These are phyloP conservation scores for Pluvialis apricaria DNA, from an alignment of 2,113 vertebrate species.

Conservation along the genomic window DNA sequence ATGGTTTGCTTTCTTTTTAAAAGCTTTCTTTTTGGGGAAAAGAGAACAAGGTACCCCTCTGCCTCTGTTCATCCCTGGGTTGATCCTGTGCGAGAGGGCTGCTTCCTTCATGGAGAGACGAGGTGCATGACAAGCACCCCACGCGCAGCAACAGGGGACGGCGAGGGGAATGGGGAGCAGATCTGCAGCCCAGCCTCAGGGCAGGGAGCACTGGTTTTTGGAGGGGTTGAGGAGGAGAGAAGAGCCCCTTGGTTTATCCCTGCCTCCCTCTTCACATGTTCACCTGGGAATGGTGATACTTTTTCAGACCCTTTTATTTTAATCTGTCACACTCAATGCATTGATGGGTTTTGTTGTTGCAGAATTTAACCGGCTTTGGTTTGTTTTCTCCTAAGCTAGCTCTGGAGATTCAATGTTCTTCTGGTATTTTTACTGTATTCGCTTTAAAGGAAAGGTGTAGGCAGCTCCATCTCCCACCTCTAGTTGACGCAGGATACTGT, in stretches of 20 bases:
- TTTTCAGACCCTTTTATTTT: background rate
- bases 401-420: background rate
- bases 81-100: background rate
- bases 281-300: background rate
- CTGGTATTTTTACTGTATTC: background rate
- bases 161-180: background rate
- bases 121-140: background rate
- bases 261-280: background rate
- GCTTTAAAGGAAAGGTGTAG: conserved; percentile 1
- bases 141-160: rapidly evolving
- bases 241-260: background rate
- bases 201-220: background rate
- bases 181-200: background rate
- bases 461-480: conserved; percentile 17
- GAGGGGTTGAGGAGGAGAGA: background rate
- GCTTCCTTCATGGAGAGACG: background rate
- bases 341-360: background rate
- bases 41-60: background rate
- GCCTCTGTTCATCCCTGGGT: background rate
- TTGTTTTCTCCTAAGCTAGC: background rate
- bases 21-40: background rate
- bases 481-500: background rate
- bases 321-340: background rate
- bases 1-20: background rate
- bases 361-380: background rate